Evolutionary conservation across 64 coral and sea anemone species (phyloP).

Genomic region (Anthopleura sola): DNA sequence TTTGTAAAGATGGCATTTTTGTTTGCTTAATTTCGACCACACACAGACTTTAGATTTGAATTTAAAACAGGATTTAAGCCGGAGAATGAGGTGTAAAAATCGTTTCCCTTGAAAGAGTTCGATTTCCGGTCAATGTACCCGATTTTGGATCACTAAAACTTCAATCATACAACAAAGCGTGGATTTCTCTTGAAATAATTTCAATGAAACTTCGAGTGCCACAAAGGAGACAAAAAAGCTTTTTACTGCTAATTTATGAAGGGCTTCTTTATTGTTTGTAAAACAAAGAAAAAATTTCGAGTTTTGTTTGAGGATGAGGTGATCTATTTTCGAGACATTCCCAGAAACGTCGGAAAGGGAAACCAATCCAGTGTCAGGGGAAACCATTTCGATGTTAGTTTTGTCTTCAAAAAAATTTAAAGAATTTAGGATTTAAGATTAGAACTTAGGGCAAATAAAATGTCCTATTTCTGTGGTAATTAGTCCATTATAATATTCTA

Average conservation of each 20-base stretch:
- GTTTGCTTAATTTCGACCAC: not conserved
- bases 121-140: not conserved
- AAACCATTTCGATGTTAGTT: not conserved
- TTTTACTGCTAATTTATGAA: not conserved
- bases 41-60: not conserved
- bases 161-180: not conserved
- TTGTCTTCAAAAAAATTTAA: not conserved
- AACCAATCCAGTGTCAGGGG: not conserved
- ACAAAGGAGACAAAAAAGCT: not conserved
- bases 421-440: not conserved
- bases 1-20: not conserved
- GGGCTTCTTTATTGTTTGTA: not conserved
- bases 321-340: not conserved
- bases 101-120: not conserved
- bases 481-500: not conserved
- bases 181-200: not conserved
- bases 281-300: not conserved
- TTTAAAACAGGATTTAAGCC: constrained; percentile 7
- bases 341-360: not conserved
- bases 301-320: not conserved
- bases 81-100: not conserved
- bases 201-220: not conserved
- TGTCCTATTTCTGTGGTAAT: not conserved
- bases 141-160: not conserved
- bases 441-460: not conserved